Conservation (phyloP, 2,113 vertebrate genomes). For the Camelus bactrianus region DNA sequence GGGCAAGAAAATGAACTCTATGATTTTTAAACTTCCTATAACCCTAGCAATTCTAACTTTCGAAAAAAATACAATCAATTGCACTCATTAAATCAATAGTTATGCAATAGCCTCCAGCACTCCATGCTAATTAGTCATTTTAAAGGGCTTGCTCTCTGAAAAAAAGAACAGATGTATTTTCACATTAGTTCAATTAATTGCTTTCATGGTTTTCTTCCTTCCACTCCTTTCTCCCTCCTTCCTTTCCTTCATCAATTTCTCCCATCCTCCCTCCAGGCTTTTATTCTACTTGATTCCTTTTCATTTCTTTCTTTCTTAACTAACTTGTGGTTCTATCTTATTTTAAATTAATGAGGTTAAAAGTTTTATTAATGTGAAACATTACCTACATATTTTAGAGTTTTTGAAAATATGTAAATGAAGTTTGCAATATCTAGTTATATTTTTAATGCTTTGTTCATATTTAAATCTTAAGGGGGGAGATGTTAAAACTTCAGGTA, state of each 20-base stretch:
- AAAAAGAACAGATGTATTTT: slow-evolving; percentile 44
- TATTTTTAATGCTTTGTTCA: not conserved
- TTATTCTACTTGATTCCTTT: not conserved
- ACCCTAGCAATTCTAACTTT: not conserved
- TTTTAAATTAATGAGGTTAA: not conserved
- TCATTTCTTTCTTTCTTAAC: not conserved
- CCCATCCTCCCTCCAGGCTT: not conserved
- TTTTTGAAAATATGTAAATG: not conserved
- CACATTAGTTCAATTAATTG: slow-evolving; percentile 23
- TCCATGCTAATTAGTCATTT: slow-evolving; percentile 62
- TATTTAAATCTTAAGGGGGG: not conserved
- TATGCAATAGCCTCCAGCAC: not conserved
- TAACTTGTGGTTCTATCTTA: not conserved
- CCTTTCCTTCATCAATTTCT: not conserved
- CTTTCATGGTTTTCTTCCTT: not conserved
- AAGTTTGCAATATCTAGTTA: not conserved
- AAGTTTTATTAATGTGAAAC: not conserved
- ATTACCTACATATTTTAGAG: not conserved
- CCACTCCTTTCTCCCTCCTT: not conserved
- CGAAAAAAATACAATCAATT: slow-evolving; percentile 10
- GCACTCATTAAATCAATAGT: slow-evolving; percentile 48
- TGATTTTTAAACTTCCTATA: slow-evolving; percentile 1
- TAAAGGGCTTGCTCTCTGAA: slow-evolving; percentile 45
- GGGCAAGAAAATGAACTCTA: slow-evolving; percentile 11
- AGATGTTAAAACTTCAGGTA: not conserved